Evolutionary conservation across 2,888 invertebrate species (phyloP), one percentile per base, ranked within the genome.

Genomic region (Eutolmus rufibarbis): DNA sequence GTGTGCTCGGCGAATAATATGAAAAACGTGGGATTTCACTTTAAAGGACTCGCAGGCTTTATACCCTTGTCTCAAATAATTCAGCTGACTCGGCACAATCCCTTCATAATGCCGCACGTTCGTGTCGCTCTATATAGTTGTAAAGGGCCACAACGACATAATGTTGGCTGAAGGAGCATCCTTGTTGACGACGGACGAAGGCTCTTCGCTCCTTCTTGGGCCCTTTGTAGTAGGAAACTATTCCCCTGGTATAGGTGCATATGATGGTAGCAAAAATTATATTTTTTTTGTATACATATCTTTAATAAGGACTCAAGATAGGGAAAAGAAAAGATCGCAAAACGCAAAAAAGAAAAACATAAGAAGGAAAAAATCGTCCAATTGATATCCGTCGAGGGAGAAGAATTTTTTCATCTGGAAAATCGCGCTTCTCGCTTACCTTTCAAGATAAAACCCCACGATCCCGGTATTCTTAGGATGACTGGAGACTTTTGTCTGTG

Each of bases 31-130:
- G 74, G 74, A 85, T 85, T 85, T 85, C 85, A 85, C 51, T 85
- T 85, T 85, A 85, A 85, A 85, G 51, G 46, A 46, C 46, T 46
- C 40, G 46, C n/a, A 34, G 19, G 43, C 85, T 46, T 74, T 74
- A 85, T 46, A 74, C 74, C 74, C 85, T 85, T 85, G 85, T 85
- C 74, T 85, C 85, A 86, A 88, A 87, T 87, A 86, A 88, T 88
- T 88, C 87, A 87, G 88, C 88, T 88, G 88, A 88, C 87, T 88
- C 87, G 66, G 79, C 88, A 88, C 87, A 88, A 88, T 87, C 88
- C 87, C 87, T 85, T 87, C 87, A 87, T 88, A 87, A 86, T 87
- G 76, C 84, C 74, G 76, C 87, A 88, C 87, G 87, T 87, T 88
- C 86, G 46, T 85, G 76, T 85, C 85, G 87, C 85, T 87, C 66